phyloP scores from a whole-genome alignment of 2,797 vertebrate species.

The Craterocephalus amniculus region DNA sequence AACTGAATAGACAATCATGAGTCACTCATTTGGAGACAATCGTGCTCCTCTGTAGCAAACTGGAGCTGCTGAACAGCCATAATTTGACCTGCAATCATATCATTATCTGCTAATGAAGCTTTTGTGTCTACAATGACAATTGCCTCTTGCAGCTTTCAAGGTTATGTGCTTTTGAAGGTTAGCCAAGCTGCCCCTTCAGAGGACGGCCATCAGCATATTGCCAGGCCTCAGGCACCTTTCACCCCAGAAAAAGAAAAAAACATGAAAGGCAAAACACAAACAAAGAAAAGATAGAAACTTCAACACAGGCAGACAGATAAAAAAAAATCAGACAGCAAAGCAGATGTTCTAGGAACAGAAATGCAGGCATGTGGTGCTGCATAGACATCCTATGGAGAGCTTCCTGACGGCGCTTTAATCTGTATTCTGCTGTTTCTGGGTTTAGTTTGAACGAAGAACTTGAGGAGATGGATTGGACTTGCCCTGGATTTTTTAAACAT shows the following conservation, averaged over 20 bases:
- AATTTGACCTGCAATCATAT: slow-evolving; percentile 52
- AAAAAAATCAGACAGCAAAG: slow-evolving; percentile 3
- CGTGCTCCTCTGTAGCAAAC: background rate
- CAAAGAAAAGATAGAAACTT: slow-evolving; percentile 36
- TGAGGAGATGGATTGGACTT: background rate
- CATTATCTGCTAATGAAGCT: slow-evolving; percentile 65
- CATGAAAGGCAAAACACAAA: slow-evolving; percentile 44
- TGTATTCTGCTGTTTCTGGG: background rate
- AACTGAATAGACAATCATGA: slow-evolving; percentile 14
- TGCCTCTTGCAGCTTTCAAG: slow-evolving; percentile 56
- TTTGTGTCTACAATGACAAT: slow-evolving; percentile 56
- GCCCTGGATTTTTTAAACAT: background rate
- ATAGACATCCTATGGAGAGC: background rate
- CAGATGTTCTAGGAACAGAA: slow-evolving; percentile 3
- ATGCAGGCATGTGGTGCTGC: slow-evolving; percentile 8
- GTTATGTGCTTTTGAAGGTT: slow-evolving; percentile 71
- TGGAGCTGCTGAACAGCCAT: slow-evolving; percentile 38
- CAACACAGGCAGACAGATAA: slow-evolving; percentile 13
- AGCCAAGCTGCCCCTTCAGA: slow-evolving; percentile 63
- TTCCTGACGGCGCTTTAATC: slow-evolving; percentile 2
- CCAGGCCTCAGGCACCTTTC: slow-evolving; percentile 47
- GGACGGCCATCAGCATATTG: slow-evolving; percentile 60
- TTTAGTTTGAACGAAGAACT: slow-evolving; percentile 5
- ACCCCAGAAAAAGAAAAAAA: slow-evolving; percentile 40
- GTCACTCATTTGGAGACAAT: slow-evolving; percentile 27